phyloP scores from a whole-genome alignment of 2,113 vertebrate genomes.

The Hippopotamus amphibius region DNA sequence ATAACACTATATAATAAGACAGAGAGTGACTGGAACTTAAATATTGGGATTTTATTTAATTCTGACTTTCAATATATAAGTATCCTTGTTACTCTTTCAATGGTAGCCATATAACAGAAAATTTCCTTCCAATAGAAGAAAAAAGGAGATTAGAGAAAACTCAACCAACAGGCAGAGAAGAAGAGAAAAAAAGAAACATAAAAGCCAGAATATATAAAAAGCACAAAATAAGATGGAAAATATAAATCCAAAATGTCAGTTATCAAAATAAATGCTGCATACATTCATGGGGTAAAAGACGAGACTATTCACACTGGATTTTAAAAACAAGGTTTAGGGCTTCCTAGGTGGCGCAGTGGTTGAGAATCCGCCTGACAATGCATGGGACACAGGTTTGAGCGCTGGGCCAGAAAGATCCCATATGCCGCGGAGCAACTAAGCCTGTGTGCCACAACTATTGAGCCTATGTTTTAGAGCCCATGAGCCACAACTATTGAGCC shows the following conservation, averaged over 20 bases:
- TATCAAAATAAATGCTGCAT: conserved; percentile 3
- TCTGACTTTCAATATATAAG: neutral
- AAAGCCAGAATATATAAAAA: neutral
- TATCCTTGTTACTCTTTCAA: neutral
- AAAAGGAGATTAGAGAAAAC: neutral
- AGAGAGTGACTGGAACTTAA: neutral
- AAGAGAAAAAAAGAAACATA: neutral
- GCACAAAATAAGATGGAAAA: neutral
- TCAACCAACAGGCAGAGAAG: neutral
- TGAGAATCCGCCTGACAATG: no score
- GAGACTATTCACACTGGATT: neutral
- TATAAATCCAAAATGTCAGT: neutral
- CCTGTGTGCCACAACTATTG: no score
- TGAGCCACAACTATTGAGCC: no score
- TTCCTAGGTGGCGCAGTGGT: no score
- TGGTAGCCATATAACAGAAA: neutral
- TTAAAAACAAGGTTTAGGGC: neutral
- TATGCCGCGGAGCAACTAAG: no score
- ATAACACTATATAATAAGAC: neutral
- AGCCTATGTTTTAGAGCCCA: no score
- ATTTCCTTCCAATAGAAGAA: neutral
- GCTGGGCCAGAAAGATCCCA: no score
- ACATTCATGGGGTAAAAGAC: neutral
- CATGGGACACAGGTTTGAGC: no score
- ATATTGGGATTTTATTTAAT: neutral